Evolutionary conservation across 2,797 vertebrate species (phyloP).

Genomic region (Cryptoblepharus egeriae): DNA sequence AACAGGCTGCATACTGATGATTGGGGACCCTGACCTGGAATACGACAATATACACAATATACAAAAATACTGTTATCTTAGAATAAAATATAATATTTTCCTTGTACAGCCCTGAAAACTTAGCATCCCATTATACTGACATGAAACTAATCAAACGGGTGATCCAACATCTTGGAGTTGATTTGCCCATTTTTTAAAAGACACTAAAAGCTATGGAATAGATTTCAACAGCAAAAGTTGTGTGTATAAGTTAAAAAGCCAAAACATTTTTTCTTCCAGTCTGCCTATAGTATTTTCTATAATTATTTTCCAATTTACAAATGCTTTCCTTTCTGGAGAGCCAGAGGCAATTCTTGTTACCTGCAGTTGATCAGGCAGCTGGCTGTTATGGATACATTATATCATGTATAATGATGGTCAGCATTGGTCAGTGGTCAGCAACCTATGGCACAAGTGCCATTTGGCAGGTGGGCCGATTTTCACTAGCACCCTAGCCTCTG

Average conservation of each 20-base stretch:
- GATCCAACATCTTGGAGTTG: constrained; percentile 48
- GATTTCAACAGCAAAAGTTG: not conserved
- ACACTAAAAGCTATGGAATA: constrained; percentile 41
- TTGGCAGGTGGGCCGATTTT: too few species aligned
- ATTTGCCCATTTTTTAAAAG: constrained; percentile 31
- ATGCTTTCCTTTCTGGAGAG: not conserved
- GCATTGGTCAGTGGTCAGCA: too few species aligned
- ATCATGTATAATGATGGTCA: too few species aligned
- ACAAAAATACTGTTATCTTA: too few species aligned
- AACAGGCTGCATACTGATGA: too few species aligned
- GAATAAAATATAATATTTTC: constrained; percentile 20
- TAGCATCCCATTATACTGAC: constrained; percentile 27
- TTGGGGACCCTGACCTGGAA: too few species aligned
- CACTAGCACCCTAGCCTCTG: too few species aligned
- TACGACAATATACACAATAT: too few species aligned
- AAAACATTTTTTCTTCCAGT: not conserved
- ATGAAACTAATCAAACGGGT: not conserved
- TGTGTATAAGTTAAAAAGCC: not conserved
- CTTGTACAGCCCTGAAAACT: not conserved
- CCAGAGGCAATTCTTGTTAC: not conserved
- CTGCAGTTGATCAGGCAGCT: not conserved
- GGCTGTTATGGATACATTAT: too few species aligned
- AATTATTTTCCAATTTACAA: not conserved
- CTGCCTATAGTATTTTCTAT: too few species aligned
- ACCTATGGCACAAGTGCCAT: too few species aligned